Evolutionary conservation across 1,140 invertebrate species (phyloP).

Genomic region (Tetramorium alpestre): DNA sequence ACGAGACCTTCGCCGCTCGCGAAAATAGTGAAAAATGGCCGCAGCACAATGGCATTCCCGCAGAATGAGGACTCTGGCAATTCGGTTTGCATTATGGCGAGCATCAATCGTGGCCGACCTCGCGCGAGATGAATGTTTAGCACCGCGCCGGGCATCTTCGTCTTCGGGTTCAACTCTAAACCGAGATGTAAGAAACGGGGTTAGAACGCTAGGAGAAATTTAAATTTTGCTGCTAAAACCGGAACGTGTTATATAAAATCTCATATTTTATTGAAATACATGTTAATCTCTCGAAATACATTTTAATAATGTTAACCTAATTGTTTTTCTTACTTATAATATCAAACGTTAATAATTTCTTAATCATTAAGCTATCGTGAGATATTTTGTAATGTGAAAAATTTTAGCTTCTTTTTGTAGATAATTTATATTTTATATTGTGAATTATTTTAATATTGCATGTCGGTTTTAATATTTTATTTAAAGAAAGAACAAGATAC

Average conservation of each 20-base stretch:
- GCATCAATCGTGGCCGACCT: conserved; percentile 69
- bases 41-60: conserved; percentile 45
- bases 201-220: conserved; percentile 25
- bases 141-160: conserved; percentile 59
- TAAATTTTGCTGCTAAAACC: conserved; percentile 21
- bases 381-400: neutral
- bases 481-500: neutral
- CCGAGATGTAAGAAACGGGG: conserved; percentile 36
- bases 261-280: neutral
- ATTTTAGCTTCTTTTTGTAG: neutral
- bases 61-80: conserved; percentile 62
- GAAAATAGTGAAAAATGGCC: conserved; percentile 70
- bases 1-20: conserved; percentile 3
- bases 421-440: neutral
- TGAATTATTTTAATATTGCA: neutral
- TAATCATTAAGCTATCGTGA: neutral
- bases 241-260: neutral
- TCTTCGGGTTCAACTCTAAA: conserved; percentile 39
- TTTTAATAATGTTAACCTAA: neutral
- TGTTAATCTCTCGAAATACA: neutral
- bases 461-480: neutral
- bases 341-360: neutral
- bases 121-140: conserved; percentile 73
- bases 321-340: neutral
- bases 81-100: conserved; percentile 76